Base-by-base conservation (phyloP, 2,797 vertebrate species). In the Naso thynnoides region DNA sequence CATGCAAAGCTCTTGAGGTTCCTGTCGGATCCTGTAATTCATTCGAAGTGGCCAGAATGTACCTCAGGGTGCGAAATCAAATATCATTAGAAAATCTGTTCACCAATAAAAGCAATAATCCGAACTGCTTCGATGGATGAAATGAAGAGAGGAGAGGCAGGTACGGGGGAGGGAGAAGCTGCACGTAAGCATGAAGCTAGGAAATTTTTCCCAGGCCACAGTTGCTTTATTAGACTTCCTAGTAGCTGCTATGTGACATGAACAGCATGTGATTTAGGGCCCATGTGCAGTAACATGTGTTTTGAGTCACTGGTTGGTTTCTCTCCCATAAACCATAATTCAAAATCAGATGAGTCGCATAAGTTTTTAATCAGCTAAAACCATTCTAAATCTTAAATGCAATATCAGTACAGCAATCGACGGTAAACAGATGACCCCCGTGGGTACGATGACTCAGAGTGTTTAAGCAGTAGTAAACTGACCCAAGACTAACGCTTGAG, bases 161-260 rank as follows among this genome's bases (percentile, higher is more conserved):
- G 67, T 82, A 59, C 27, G 14, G 58, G 36, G 11, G 55, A 15
- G 24, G 56, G 58, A 31, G 44, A 13, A 33, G 60, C 79, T 66
- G 78, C 26, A 65, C 38, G 31, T 62, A 87, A 82, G 83, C 75
- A 78, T 19, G 24, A 70, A 53, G 53, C 31, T 77, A 50, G 70
- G 75, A 91, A 80, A 84, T 42, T 73, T 77, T 59, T 78, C 69
- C 74, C 42, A 26, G 76, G 69, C 69, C 74, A 55, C 52, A 77
- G 73, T 68, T 48, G 59, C 67, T 86, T 83, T 83, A 89, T 86
- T 85, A 82, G 74, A 57, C 79, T 73, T 55, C 71, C 48, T 71
- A 49, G 76, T 78, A 89, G 82, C 68, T 80, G 77, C 68, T 83
- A 71, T 72, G 66, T 81, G 86, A 81, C 82, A 66, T 76, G 72